Evolutionary conservation across 2,888 invertebrate species (phyloP), one percentile per base, ranked within the genome.

Genomic region (Drosophila conformis): DNA sequence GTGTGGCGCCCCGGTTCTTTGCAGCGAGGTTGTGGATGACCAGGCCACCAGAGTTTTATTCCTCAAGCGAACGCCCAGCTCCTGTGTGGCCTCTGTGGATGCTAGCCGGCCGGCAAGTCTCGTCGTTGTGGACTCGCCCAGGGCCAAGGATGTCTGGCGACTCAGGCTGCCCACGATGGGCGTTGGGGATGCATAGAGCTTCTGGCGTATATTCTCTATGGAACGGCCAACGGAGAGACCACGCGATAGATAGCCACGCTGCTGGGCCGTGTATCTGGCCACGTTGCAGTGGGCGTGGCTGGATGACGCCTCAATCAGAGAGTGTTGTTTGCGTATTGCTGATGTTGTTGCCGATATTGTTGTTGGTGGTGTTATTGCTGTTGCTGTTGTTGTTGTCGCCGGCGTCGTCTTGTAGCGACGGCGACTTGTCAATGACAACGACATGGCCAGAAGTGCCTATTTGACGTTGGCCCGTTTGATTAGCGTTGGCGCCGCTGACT

Each of bases 141-240:
- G 31, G 56, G 79, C 71, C 64, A 83, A 49, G 0, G 82, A 67
- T 4, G 72, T 3, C 68, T 85, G 76, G 10, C 87, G 75, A 35
- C 72, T 61, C n/a, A 76, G 59, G 4, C 74, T 66, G 15, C 70
- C 57, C 13, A n/a, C 64, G 2, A 48, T 42, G 35, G 71, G 62
- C 0, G 38, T 29, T n/a, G 56, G 56, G 0, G 56, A 29, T 0
- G 83, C 73, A 60, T 89, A 87, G 2, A 87, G 69, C 63, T 82
- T 89, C 73, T 82, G 89, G 57, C 90, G 89, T 33, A 82, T 83
- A 49, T 73, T 90, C 69, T 91, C 91, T 33, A 89, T 84, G 68
- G 91, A 90, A 15, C 91, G 85, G 35, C 87, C 91, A 5, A 91
- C 87, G 31, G 91, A 91, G 35, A 91, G 81, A 6, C 91, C 91